Evolutionary conservation across 1,140 invertebrate genomes (phyloP).

Genomic region (Megathymus violae): DNA sequence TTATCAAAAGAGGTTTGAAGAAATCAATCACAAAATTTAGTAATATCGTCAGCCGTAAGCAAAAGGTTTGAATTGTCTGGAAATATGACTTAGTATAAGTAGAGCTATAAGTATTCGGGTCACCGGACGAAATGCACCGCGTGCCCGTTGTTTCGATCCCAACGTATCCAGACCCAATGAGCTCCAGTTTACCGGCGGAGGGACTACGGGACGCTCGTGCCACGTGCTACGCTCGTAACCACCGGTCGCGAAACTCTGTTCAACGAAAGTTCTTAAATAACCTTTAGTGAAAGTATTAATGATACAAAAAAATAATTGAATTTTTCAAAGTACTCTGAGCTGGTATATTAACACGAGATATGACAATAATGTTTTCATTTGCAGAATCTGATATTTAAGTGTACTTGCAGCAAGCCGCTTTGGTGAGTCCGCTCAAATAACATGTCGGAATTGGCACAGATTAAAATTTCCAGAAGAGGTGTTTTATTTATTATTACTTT

Average conservation of each 20-base stretch:
- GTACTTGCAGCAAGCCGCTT: constrained; percentile 1
- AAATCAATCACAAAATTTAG: not conserved
- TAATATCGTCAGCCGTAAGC: constrained; percentile 5
- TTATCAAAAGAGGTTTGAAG: not conserved
- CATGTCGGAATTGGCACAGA: not conserved
- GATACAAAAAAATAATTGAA: not conserved
- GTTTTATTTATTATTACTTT: too few relatives aligned
- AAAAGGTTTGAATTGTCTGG: constrained; percentile 36
- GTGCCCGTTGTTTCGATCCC: constrained; percentile 52
- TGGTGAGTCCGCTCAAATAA: constrained; percentile 13
- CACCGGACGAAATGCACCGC: constrained; percentile 63
- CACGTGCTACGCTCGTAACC: not conserved
- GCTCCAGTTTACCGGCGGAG: constrained; percentile 52
- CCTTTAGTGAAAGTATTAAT: not conserved
- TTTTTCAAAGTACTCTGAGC: too few relatives aligned
- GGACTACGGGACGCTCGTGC: constrained; percentile 52
- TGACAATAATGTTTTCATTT: not conserved
- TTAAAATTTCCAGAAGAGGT: not conserved
- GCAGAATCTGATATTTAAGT: constrained; percentile 2
- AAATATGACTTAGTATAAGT: constrained; percentile 53
- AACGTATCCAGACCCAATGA: constrained; percentile 25
- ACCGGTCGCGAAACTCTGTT: constrained; percentile 10
- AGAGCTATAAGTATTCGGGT: constrained; percentile 55
- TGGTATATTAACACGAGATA: not conserved
- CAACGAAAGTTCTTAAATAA: constrained; percentile 20